Base-by-base conservation (phyloP, 2,113 vertebrate genomes). In the Oreochromis tanganicae region DNA sequence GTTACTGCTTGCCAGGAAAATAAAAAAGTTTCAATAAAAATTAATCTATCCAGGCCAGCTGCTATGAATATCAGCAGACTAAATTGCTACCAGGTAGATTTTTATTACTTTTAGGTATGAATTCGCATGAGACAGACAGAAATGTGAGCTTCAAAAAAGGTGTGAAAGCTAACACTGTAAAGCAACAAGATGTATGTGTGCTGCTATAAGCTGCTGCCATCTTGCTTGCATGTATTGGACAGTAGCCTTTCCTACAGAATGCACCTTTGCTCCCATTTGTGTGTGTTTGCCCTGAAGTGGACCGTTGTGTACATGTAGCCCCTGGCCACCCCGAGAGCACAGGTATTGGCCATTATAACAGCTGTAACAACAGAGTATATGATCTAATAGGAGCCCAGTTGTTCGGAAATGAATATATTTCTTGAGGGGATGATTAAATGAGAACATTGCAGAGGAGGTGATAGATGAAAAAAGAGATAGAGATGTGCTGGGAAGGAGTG, bases 371-470 rank as follows among this genome's bases (percentile, higher is more conserved):
- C 92, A 87, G 59, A 90, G 92, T 94, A 93, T 91, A 88, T 92
- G 89, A 93, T 95, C 92, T 88, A 93, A 94, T 91, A 92, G 89
- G 86, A 94, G 93, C 89, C 85, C 86, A 90, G 92, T 95, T 93
- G 95, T 95, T 94, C 61, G 34, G 93, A 93, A 92, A 92, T 95
- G 95, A 95, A 96, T 95, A 91, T 91, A 95, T 96, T 96, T 96
- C 95, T 95, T 95, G 94, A 95, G 95, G 95, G 94, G 93, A 95
- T 96, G 95, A 96, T 96, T 96, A 96, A 96, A 96, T 95, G 95
- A 96, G 95, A 96, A 94, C 95, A 96, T 95, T 95, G 96, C 93
- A 96, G 96, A 96, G 94, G 96, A 96, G 95, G 95, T 96, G 96
- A 96, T 95, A 93, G 95, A 97, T 95, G 92, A 93, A 93, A 91